A percentile compares a stretch with the other conserved stretches of the same genome.
Evolutionary conservation across 1,140 invertebrate genomes (phyloP).

Genomic region (Trachymyrmex septentrionalis): DNA sequence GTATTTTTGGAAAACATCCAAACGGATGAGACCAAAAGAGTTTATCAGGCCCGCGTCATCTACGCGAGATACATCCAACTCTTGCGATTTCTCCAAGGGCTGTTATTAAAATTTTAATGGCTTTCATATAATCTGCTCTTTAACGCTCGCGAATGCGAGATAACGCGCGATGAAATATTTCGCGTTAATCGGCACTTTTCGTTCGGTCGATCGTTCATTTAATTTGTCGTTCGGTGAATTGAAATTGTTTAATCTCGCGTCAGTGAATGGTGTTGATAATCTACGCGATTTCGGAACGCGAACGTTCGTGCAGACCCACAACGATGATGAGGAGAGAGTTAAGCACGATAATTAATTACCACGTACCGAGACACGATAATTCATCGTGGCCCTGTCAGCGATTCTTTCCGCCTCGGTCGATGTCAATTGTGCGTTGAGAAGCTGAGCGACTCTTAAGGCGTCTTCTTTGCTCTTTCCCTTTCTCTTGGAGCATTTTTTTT

Average conservation of each 20-base stretch:
- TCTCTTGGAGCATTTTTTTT: conserved; percentile 32
- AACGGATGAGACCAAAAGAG: conserved; percentile 54
- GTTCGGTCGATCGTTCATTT: conserved; percentile 29
- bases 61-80: conserved; percentile 38
- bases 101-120: conserved; percentile 56
- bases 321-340: conserved; percentile 24
- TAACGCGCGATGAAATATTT: conserved; percentile 21
- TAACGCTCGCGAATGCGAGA: conserved; percentile 16
- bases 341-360: conserved; percentile 65
- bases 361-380: conserved; percentile 58
- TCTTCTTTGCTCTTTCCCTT: conserved; percentile 12
- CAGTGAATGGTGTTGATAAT: conserved; percentile 25
- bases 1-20: conserved; percentile 67
- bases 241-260: conserved; percentile 39
- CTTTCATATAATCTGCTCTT: conserved; percentile 41
- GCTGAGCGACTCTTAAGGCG: conserved; percentile 15
- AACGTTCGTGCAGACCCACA: neutral
- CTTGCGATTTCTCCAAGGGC: conserved; percentile 52
- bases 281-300: neutral
- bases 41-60: conserved; percentile 68
- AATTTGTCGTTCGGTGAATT: conserved; percentile 43
- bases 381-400: conserved; percentile 71
- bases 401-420: conserved; percentile 72
- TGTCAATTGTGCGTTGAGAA: conserved; percentile 72
- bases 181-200: conserved; percentile 34